Conservation (phyloP, 2,888 invertebrate genomes). For the Arrhopalites spinosus region DNA sequence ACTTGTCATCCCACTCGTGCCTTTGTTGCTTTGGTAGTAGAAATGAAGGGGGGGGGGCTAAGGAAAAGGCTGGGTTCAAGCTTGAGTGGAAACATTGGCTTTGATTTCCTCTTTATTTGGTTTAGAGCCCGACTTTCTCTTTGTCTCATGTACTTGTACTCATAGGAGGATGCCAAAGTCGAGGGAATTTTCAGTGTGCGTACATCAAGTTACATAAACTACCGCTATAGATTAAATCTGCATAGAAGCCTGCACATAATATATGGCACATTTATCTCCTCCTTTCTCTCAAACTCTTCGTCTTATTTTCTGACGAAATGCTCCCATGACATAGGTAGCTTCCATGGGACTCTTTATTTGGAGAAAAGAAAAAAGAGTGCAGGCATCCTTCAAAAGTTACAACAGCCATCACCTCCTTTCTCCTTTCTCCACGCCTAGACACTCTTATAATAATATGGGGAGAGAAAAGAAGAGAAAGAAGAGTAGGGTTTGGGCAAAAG, state of each 20-base stretch:
- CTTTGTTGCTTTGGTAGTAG: not conserved
- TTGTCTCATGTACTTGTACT: too few relatives aligned
- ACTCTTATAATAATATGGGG: not conserved
- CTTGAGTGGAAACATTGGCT: conserved; percentile 1
- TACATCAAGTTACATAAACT: not conserved
- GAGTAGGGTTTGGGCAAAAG: conserved; percentile 49
- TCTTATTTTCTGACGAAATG: conserved; percentile 4
- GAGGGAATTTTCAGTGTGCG: too few relatives aligned
- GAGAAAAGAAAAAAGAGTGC: not conserved
- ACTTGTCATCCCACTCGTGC: not conserved
- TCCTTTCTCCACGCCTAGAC: not conserved
- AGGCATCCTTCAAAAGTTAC: conserved; percentile 7
- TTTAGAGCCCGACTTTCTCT: not conserved
- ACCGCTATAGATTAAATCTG: not conserved
- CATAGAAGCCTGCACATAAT: not conserved
- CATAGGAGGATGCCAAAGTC: too few relatives aligned
- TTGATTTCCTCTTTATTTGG: not conserved
- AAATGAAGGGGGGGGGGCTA: not conserved
- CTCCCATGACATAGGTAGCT: too few relatives aligned
- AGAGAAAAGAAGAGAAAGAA: too few relatives aligned
- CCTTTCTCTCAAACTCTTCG: too few relatives aligned
- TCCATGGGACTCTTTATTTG: too few relatives aligned
- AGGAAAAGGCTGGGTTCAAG: not conserved
- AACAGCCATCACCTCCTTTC: not conserved
- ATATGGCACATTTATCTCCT: not conserved